Evolutionary conservation across 2,888 invertebrate species (phyloP).

Genomic region (Ametastegia equiseti): DNA sequence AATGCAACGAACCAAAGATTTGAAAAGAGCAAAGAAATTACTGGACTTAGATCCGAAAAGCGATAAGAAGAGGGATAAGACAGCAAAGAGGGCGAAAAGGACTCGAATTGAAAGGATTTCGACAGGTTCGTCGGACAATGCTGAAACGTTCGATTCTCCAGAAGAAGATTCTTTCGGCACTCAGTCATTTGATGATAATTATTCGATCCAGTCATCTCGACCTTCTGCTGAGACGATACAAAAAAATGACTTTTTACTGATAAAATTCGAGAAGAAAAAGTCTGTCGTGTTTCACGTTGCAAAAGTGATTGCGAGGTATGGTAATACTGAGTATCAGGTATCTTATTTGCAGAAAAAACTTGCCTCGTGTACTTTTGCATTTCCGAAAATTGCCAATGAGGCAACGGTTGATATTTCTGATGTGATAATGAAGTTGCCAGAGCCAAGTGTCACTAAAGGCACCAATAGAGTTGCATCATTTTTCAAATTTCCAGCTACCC

Average conservation of each 20-base stretch:
- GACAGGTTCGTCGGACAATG: too few species aligned
- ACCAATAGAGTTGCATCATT: conserved; percentile 20
- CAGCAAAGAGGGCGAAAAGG: too few species aligned
- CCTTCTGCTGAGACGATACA: conserved; percentile 3
- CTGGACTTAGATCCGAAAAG: too few species aligned
- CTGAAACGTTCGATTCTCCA: not conserved
- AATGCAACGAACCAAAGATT: too few species aligned
- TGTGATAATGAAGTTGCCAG: conserved; percentile 1
- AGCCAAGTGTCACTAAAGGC: conserved; percentile 24
- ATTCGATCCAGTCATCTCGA: not conserved
- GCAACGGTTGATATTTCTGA: conserved; percentile 19
- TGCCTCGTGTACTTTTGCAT: conserved; percentile 27
- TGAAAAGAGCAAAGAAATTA: too few species aligned
- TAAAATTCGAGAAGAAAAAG: conserved; percentile 32
- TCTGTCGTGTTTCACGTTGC: conserved; percentile 7
- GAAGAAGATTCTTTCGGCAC: not conserved
- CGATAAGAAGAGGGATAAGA: too few species aligned
- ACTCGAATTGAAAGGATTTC: too few species aligned
- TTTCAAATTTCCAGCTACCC: not conserved
- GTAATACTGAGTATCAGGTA: conserved; percentile 29
- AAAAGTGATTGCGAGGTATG: conserved; percentile 9
- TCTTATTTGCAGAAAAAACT: conserved; percentile 24
- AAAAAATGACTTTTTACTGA: conserved; percentile 7
- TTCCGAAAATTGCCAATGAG: conserved; percentile 31
- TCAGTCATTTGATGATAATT: not conserved